Percentiles rank a stretch among this genome's conserved stretches.
These are phyloP conservation scores for Trissolcus basalis DNA, from an alignment of 1,140 invertebrate species.

Conservation along the genomic window DNA sequence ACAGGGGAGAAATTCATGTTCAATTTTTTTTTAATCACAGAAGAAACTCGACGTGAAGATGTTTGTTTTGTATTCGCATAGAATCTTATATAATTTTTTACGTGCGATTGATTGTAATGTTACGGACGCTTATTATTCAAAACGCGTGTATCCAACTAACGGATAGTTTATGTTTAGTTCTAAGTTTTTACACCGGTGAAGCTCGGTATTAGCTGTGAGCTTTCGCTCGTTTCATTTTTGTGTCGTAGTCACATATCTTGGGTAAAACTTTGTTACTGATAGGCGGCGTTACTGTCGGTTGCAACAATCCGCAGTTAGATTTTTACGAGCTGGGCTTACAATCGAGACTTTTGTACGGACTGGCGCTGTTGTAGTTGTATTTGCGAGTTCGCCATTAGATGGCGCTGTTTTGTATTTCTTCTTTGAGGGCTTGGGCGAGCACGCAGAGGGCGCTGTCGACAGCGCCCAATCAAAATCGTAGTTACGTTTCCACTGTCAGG, in stretches of 20 bases:
- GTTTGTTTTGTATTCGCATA: constrained; percentile 10
- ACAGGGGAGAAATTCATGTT: too few species aligned
- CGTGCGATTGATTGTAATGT: not conserved
- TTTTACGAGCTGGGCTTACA: too few species aligned
- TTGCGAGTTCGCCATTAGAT: constrained; percentile 1
- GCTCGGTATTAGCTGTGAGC: too few species aligned
- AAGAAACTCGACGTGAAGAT: not conserved
- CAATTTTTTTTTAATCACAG: not conserved
- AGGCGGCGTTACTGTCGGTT: too few species aligned
- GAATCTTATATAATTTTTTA: constrained; percentile 20
- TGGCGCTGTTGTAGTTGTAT: not conserved
- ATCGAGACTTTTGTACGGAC: too few species aligned
- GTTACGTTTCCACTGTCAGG: constrained; percentile 33
- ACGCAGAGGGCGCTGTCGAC: constrained; percentile 7
- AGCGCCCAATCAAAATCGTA: constrained; percentile 22
- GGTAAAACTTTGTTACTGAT: too few species aligned
- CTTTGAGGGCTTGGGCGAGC: not conserved
- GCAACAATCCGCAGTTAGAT: too few species aligned
- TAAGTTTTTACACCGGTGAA: too few species aligned
- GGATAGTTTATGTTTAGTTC: too few species aligned
- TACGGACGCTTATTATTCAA: not conserved
- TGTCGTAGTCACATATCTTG: too few species aligned
- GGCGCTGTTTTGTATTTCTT: constrained; percentile 7
- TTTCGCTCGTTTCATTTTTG: too few species aligned
- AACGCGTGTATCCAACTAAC: not conserved